Evolutionary conservation across 1,140 invertebrate species (phyloP), one percentile per base, ranked within the genome.

Genomic region (Pissodes strobi): DNA sequence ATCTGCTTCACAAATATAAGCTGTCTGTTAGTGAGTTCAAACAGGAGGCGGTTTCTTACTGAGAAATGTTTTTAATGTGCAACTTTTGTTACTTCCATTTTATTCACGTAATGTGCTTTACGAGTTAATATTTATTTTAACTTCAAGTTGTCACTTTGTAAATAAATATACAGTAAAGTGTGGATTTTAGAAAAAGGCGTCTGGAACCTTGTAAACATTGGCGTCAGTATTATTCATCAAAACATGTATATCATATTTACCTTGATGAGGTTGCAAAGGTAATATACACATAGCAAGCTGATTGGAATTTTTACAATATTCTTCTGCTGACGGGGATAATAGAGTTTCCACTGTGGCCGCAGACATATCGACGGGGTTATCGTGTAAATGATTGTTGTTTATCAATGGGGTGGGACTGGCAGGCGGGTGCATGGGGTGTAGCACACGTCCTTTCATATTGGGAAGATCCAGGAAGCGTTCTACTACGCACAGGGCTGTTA

Each of bases 401-500:
- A 78, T 76, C 38, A 76, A 45, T 9, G 72, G 71, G 6, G 75
- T 75, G 13, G 75, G 76, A 59, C 75, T 77, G 0, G 73, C 69
- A 38, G 74, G 73, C 17, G 74, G 74, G 59, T 72, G 72, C 55
- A 75, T 62, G 1, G 73, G 69, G 56, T 76, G 75, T 9, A 76
- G 45, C 19, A 71, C 60, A 22, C 74, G 67, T 2, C 72, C 75
- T 66, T 72, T 73, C 64, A 87, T 80, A 22, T 82, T 82, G 43
- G 89, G 86, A 46, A 94, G 79, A 74, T 95, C 92, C 18, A 84
- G 80, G 67, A 95, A 83, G 22, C 94, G 82, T 77, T 95, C 93
- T 70, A 93, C 90, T 6, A 95, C 93, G 79, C 93, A 95, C 5
- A 95, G 82, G 1, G 93, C 90, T 9, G 93, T 95, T 27, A 97